Evolutionary conservation across 2,113 vertebrate genomes (phyloP), one percentile per base, ranked within the genome.

Genomic region (Sebastes fasciatus): DNA sequence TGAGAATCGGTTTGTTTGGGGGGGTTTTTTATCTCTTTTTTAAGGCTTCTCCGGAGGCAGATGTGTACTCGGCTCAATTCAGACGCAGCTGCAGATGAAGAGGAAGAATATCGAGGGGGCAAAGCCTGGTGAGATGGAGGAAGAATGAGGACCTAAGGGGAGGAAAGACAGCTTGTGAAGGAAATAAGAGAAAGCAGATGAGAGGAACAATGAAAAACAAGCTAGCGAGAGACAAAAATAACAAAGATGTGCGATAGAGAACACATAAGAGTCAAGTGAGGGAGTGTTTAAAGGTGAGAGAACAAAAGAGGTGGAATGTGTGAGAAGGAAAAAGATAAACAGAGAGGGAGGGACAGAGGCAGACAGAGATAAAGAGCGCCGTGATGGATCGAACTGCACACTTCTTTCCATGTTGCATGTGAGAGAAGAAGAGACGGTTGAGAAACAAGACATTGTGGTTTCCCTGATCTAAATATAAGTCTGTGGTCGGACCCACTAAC

Each of bases 391-490:
- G 34, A 90, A 68, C 21, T 63, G 69, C 79, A 66, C 74, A 46
- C 58, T 76, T 90, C 40, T 91, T 92, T 89, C 88, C 89, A 89
- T 74, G 76, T 16, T 86, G 90, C 79, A 77, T 86, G 80, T 74
- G 84, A 90, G 74, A 45, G 68, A 82, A 86, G 66, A 89, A 80
- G 87, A 80, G 88, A 93, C 90, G 60, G 93, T 94, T 94, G 91
- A 92, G 87, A 91, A 91, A 87, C 84, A 86, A 88, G 87, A 89
- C 86, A 58, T 82, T 91, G 91, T 80, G 92, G 93, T 93, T 94
- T 94, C 78, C 88, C 75, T 85, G 88, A 90, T 93, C 92, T 93
- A 94, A 94, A 93, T 94, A 86, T 94, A 93, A 88, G 67, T 74
- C 58, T 88, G 88, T 79, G 92, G 89, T 92, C 11, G 26, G 83